phyloP scores from a whole-genome alignment of 2,888 invertebrate genomes.

The Notocelia uddmanniana region DNA sequence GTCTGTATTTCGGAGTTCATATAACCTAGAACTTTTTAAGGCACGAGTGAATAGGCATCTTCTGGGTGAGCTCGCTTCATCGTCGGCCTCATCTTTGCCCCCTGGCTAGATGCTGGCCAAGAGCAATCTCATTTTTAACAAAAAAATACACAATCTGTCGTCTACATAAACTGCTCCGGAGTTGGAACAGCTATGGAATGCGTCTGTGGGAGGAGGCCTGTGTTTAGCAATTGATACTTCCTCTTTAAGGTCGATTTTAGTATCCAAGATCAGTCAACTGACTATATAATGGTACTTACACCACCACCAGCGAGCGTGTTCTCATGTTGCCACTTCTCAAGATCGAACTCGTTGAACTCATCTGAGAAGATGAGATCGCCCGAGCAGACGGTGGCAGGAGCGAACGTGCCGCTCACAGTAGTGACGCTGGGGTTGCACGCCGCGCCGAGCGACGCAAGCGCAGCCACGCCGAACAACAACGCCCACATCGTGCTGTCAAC shows the following conservation, averaged over 20 bases:
- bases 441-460: constrained; percentile 60
- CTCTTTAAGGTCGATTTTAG: neutral
- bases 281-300: constrained; percentile 72
- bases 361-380: constrained; percentile 88
- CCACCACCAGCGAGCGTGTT: constrained; percentile 88
- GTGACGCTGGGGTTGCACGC: constrained; percentile 79
- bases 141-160: too few relatives aligned
- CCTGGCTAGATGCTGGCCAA: too few relatives aligned
- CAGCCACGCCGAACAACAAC: constrained; percentile 59
- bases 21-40: too few relatives aligned
- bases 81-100: too few relatives aligned
- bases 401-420: constrained; percentile 81
- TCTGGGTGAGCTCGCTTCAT: too few relatives aligned
- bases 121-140: too few relatives aligned
- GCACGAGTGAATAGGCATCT: too few relatives aligned
- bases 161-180: too few relatives aligned
- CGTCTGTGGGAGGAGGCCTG: too few relatives aligned
- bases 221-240: too few relatives aligned
- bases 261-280: neutral
- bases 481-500: constrained; percentile 66
- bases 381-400: constrained; percentile 79
- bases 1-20: too few relatives aligned
- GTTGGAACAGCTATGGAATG: too few relatives aligned
- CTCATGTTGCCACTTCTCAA: constrained; percentile 88
- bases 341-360: constrained; percentile 86